Evolutionary conservation across 2,113 vertebrate genomes (phyloP), one percentile per base, ranked within the genome.

Genomic region (Dissostichus mawsoni): DNA sequence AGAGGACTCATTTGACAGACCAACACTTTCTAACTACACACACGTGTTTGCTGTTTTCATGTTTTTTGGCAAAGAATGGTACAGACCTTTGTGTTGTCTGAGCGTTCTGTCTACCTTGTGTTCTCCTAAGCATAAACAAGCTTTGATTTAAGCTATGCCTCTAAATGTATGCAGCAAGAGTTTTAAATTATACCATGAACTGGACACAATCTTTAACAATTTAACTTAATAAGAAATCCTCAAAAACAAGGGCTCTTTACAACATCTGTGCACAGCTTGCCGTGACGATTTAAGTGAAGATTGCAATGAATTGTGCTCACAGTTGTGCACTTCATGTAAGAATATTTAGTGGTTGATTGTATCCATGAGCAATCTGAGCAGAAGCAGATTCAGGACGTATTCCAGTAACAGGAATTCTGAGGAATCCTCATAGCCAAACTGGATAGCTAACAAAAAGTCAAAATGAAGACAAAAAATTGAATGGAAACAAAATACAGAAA

Each of bases 1-100:
- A 51, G n/a, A 52, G 79, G 68, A 69, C 55, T 80, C 57, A 13
- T 68, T 78, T 80, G 58, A 76, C 69, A 3, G 1, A 62, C 50
- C 11, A 53, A 61, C 72, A 61, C 59, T 44, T 56, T 55, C n/a
- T 18, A 14, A 69, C 47, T 67, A 44, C 64, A 36, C 33, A 29
- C 65, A 20, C 14, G 17, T 47, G 18, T 56, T 44, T 47, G 17
- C 20, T n/a, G 50, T 29, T 55, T 58, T 36, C 53, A 62, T 44
- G 62, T 66, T 23, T 23, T 74, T 70, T 29, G 44, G 9, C 13
- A 50, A n/a, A 55, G 48, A 29, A 12, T 20, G 20, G 57, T 11
- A n/a, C 8, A 47, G 20, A n/a, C 65, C 23, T 75, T 61, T 61
- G 52, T 64, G 57, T 76, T 18, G n/a, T 41, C 36, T 41, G 36